Base-by-base conservation (phyloP, 2,113 vertebrate genomes). In the Rhynchopsitta pachyrhyncha region DNA sequence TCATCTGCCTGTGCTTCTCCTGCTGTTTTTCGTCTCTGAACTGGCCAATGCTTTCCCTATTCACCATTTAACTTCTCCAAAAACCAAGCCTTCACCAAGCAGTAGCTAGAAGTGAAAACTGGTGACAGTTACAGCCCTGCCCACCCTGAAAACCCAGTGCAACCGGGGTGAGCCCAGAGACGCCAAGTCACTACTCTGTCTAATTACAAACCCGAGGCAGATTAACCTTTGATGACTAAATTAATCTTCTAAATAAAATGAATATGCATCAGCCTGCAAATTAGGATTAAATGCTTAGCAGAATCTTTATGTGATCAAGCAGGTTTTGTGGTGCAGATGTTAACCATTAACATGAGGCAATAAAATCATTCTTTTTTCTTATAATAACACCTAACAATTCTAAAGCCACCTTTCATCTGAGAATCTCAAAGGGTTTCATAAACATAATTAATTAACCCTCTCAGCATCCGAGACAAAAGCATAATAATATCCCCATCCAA, bases 201-300 rank as follows among this genome's bases (percentile, higher is more conserved):
- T 97, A 97, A 97, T 97, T 97, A 97, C 90, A 95, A 95, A 95
- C 94, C 93, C 68, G 84, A 94, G 93, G 95, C 82, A 93, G 95
- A 97, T 97, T 97, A 97, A 97, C 97, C 96, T 97, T 96, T 97
- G 97, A 97, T 95, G 96, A 97, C 95, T 97, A 97, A 97, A 95
- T 94, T 97, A 95, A 97, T 96, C 96, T 96, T 95, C 94, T 96
- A 97, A 97, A 96, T 92, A 97, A 97, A 97, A 97, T 97, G 92
- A 97, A 97, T 97, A 97, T 97, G 95, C 96, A 97, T 96, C 93
- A 96, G 94, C 73, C 95, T 96, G 95, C 87, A 97, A 96, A 97
- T 96, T 96, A 96, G 95, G 96, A 96, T 95, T 97, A 97, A 96
- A 97, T 94, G 93, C 94, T 97, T 94, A 95, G 86, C 77, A 93